phyloP scores from a whole-genome alignment of 2,113 vertebrate genomes.

The Cyphomyrus discorhynchus region DNA sequence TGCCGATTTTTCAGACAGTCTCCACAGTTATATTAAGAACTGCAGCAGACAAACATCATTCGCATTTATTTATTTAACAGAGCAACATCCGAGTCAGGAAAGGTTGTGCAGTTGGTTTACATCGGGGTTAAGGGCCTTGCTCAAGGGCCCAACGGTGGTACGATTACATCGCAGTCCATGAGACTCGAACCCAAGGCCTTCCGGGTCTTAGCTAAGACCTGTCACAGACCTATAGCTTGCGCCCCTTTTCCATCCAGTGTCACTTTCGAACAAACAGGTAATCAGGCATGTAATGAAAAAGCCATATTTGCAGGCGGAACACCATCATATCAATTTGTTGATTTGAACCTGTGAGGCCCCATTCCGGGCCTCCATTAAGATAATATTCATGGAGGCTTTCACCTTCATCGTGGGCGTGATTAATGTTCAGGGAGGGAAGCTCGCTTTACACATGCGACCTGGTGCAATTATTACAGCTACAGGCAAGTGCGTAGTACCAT shows the following conservation, averaged over 20 bases:
- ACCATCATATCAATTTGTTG: neutral
- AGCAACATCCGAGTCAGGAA: neutral
- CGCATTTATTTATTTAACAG: neutral
- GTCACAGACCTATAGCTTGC: neutral
- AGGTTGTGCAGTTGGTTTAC: neutral
- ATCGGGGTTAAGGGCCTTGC: neutral
- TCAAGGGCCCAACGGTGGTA: neutral
- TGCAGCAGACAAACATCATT: neutral
- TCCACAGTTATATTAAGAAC: neutral
- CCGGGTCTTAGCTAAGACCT: neutral
- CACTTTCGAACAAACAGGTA: neutral
- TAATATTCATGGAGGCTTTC: neutral
- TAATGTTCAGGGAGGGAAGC: neutral
- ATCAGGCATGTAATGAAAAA: constrained; percentile 11
- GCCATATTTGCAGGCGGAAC: neutral
- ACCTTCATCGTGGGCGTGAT: neutral
- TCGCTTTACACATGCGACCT: neutral
- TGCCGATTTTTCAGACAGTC: neutral
- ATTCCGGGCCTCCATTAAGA: neutral
- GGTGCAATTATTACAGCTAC: neutral
- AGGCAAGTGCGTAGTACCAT: neutral
- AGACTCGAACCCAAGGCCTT: neutral
- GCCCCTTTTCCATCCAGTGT: neutral
- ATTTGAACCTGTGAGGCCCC: neutral
- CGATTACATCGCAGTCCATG: neutral